Conservation (phyloP, 2,797 vertebrate species). For the Intellagama lesueurii region DNA sequence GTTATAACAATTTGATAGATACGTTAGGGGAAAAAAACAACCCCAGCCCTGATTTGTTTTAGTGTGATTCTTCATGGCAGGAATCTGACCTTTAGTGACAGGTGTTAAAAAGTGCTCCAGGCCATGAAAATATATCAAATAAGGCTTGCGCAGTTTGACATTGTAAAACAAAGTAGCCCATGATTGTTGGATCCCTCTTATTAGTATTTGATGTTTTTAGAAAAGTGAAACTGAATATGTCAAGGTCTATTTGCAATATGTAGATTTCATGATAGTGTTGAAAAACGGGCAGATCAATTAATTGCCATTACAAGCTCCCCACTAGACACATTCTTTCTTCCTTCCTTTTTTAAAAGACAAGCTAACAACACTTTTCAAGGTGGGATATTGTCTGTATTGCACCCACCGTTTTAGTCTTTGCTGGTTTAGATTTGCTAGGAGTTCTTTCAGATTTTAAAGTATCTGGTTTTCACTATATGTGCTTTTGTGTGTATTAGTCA, state of each 20-base stretch:
- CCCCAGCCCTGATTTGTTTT: conserved; percentile 56
- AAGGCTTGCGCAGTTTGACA: conserved; percentile 47
- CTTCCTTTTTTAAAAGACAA: not conserved
- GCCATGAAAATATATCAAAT: conserved; percentile 53
- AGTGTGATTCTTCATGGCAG: conserved; percentile 59
- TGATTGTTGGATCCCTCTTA: conserved; percentile 10
- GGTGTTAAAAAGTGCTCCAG: conserved; percentile 65
- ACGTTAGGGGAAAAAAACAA: conserved; percentile 22
- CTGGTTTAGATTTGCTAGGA: not conserved
- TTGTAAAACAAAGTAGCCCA: conserved; percentile 39
- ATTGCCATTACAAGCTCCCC: not conserved
- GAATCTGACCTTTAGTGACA: conserved; percentile 62
- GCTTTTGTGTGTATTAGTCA: conserved; percentile 1
- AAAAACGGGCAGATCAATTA: conserved; percentile 3
- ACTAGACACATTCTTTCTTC: not conserved
- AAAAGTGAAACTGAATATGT: conserved; percentile 8
- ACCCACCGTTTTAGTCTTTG: not conserved
- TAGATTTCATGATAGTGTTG: not conserved
- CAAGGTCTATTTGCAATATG: conserved; percentile 26
- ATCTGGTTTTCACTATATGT: not conserved
- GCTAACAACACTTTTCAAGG: not conserved
- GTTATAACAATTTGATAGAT: conserved; percentile 67
- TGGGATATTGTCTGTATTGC: not conserved
- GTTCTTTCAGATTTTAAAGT: not conserved
- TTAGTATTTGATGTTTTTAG: conserved; percentile 31